Percentiles rank a stretch among this genome's conserved stretches.
phyloP scores from a whole-genome alignment of 2,113 vertebrate species.

The Corythornis vintsioides region DNA sequence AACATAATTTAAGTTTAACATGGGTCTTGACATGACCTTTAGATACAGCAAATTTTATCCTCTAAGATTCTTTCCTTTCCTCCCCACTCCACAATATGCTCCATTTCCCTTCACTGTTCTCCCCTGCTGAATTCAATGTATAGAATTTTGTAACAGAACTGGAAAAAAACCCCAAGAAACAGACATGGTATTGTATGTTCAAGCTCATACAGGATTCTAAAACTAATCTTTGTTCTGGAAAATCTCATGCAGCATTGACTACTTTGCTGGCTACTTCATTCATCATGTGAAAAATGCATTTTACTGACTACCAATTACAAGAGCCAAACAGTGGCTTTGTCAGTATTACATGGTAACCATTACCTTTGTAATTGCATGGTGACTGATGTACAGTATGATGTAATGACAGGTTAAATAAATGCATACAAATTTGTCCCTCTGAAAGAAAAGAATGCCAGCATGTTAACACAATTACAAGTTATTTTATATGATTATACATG shows the following conservation, averaged over 20 bases:
- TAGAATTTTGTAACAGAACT: background rate
- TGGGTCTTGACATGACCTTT: background rate
- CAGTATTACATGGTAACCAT: constrained; percentile 66
- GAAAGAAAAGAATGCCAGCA: constrained; percentile 33
- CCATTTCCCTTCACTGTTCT: background rate
- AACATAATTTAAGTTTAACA: background rate
- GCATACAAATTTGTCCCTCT: constrained; percentile 47
- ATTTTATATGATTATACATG: constrained; percentile 29
- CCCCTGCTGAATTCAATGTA: background rate
- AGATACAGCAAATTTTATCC: constrained; percentile 5
- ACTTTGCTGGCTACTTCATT: constrained; percentile 58
- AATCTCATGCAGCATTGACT: constrained; percentile 50
- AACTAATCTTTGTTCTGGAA: constrained; percentile 59
- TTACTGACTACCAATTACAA: constrained; percentile 55
- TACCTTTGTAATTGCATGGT: constrained; percentile 67
- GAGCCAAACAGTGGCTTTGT: constrained; percentile 57
- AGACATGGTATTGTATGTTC: constrained; percentile 32
- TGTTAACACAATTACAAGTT: constrained; percentile 44
- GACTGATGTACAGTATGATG: constrained; percentile 65
- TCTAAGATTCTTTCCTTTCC: background rate
- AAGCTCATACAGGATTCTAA: background rate
- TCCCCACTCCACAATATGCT: background rate
- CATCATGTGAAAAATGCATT: constrained; percentile 58
- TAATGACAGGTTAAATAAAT: constrained; percentile 73
- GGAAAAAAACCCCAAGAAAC: constrained; percentile 32